A percentile compares a stretch with the other conserved stretches of the same genome.
phyloP scores from a whole-genome alignment of 2,888 invertebrate genomes.

The Melanotus villosus region DNA sequence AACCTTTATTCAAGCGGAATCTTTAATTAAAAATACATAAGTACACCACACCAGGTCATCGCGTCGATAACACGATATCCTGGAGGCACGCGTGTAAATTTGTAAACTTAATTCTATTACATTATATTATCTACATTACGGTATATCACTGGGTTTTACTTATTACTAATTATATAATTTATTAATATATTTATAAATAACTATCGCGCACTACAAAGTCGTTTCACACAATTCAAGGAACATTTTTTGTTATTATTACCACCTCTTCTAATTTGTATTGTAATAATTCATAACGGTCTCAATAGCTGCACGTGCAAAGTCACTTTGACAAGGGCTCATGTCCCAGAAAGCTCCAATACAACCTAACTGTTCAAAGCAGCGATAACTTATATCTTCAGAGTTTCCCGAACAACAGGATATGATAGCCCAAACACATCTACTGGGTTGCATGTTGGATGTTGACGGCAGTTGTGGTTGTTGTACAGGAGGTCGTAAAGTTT shows the following conservation, averaged over 20 bases:
- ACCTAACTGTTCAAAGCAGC: slow-evolving; percentile 80
- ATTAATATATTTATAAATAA: slow-evolving; percentile 12
- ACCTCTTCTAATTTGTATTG: slow-evolving; percentile 28
- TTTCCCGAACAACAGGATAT: slow-evolving; percentile 78
- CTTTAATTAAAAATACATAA: slow-evolving; percentile 26
- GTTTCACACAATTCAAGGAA: slow-evolving; percentile 12
- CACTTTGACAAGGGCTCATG: slow-evolving; percentile 77
- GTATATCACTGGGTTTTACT: slow-evolving; percentile 20
- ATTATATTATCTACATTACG: neutral
- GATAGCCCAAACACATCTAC: slow-evolving; percentile 83
- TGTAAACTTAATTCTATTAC: neutral
- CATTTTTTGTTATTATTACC: neutral
- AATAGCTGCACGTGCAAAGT: slow-evolving; percentile 74
- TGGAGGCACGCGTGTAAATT: too few relatives aligned
- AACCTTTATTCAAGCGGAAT: slow-evolving; percentile 23
- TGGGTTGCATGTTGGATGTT: slow-evolving; percentile 62
- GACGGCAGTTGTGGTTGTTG: slow-evolving; percentile 66
- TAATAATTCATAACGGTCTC: slow-evolving; percentile 67
- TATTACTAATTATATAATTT: neutral
- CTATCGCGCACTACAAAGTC: neutral
- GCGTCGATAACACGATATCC: slow-evolving; percentile 28
- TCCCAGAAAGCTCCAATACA: slow-evolving; percentile 84
- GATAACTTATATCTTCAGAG: slow-evolving; percentile 68
- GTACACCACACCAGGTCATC: slow-evolving; percentile 15
- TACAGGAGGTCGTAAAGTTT: slow-evolving; percentile 44